phyloP scores from a whole-genome alignment of 2,797 vertebrate genomes.

The Pachyuromys duprasi region DNA sequence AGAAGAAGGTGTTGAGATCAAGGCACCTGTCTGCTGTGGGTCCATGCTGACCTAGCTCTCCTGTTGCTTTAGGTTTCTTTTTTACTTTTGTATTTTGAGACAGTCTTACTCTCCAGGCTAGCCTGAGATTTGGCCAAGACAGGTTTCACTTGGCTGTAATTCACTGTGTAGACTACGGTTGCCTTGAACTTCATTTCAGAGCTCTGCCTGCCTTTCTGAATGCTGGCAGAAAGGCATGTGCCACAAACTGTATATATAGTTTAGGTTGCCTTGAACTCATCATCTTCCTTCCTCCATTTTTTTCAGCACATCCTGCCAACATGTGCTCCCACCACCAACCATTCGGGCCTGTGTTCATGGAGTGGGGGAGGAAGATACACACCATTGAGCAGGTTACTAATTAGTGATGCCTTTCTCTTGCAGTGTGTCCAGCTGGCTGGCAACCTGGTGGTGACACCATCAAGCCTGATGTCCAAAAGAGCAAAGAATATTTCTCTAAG shows the following conservation, averaged over 20 bases:
- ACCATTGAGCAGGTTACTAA: conserved; percentile 44
- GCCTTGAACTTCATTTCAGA: not conserved
- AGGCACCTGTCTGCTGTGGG: not conserved
- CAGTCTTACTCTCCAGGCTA: not conserved
- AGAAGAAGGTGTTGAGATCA: not conserved
- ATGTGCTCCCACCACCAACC: not conserved
- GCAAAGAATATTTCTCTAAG: conserved; percentile 98
- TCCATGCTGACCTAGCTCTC: not conserved
- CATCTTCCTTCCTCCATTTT: not conserved
- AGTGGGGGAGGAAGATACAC: not conserved
- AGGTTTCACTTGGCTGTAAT: not conserved
- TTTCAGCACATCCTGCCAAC: not conserved
- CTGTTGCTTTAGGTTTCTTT: not conserved
- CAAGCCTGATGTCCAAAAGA: conserved; percentile 97
- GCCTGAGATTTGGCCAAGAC: not conserved
- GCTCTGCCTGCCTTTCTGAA: not conserved
- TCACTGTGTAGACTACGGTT: not conserved
- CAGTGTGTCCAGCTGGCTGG: conserved; percentile 99
- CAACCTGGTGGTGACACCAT: conserved; percentile 98
- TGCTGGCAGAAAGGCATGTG: not conserved
- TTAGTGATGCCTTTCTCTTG: conserved; percentile 77
- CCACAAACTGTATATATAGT: not conserved
- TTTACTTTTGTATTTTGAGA: not conserved
- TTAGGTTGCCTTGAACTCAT: not conserved
- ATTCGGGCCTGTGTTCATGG: not conserved